A percentile compares a stretch with the other conserved stretches of the same genome.
Conservation (phyloP, 23 tunicate species). For the Halocynthia roretzi region DNA sequence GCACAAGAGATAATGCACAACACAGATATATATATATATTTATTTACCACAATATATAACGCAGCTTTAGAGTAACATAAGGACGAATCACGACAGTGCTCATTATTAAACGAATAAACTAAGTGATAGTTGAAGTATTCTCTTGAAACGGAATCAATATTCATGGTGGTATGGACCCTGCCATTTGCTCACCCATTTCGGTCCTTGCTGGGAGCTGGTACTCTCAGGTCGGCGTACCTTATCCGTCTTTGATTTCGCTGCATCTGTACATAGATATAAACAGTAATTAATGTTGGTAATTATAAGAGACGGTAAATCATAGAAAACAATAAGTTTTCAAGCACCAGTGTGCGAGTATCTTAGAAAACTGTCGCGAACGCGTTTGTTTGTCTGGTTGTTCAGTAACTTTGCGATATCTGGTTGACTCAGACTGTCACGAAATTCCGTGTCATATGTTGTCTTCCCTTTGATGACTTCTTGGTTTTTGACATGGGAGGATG, state of each 20-base stretch:
- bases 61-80: too few species aligned
- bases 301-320: too few species aligned
- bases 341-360: conserved; percentile 30
- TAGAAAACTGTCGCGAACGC: conserved; percentile 53
- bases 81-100: too few species aligned
- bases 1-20: too few species aligned
- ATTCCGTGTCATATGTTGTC: conserved; percentile 56
- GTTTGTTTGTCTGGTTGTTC: conserved; percentile 52
- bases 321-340: background rate
- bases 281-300: too few species aligned
- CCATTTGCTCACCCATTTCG: conserved; percentile 17
- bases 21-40: too few species aligned
- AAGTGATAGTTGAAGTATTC: too few species aligned
- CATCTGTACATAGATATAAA: background rate
- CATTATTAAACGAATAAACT: too few species aligned
- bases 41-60: too few species aligned
- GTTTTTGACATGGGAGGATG: conserved; percentile 55
- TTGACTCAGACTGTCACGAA: conserved; percentile 30
- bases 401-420: conserved; percentile 49
- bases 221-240: background rate
- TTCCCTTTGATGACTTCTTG: conserved; percentile 67
- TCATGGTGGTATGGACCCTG: conserved; percentile 26
- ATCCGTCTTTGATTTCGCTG: background rate
- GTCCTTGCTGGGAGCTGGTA: conserved; percentile 3
- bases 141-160: background rate